Conservation (phyloP, 2,888 invertebrate species). For the Anagyrus pseudococci region DNA sequence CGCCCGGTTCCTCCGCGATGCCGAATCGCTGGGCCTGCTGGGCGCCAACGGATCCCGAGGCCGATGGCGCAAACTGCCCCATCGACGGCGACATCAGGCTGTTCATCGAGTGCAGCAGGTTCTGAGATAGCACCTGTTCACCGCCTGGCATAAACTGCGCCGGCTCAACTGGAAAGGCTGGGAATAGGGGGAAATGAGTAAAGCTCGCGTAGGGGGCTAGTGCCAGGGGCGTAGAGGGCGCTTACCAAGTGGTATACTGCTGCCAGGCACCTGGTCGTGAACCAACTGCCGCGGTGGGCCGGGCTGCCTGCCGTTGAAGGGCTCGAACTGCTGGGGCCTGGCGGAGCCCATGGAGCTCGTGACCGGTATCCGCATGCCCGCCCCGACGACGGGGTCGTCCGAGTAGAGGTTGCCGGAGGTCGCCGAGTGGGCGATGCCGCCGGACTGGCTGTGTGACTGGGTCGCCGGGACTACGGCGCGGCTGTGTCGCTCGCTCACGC, state of each 20-base stretch:
- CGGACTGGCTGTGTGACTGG: slow-evolving; percentile 34
- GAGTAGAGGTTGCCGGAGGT: slow-evolving; percentile 35
- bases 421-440: slow-evolving; percentile 34
- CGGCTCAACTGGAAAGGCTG: slow-evolving; percentile 20
- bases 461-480: slow-evolving; percentile 35
- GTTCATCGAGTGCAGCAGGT: slow-evolving; percentile 35
- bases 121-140: slow-evolving; percentile 28
- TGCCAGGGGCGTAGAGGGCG: too few relatives aligned
- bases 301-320: slow-evolving; percentile 27
- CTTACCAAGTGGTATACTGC: slow-evolving; percentile 30
- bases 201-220: too few relatives aligned
- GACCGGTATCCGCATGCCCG: slow-evolving; percentile 36
- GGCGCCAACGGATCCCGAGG: slow-evolving; percentile 20
- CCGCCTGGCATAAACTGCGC: slow-evolving; percentile 27
- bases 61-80: slow-evolving; percentile 33
- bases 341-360: slow-evolving; percentile 37
- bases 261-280: slow-evolving; percentile 36
- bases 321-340: slow-evolving; percentile 32
- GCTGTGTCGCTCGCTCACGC: too few relatives aligned
- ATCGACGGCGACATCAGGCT: slow-evolving; percentile 27
- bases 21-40: slow-evolving; percentile 21
- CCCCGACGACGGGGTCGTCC: slow-evolving; percentile 31
- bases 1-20: slow-evolving; percentile 27
- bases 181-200: too few relatives aligned
- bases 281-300: slow-evolving; percentile 31